phyloP scores from a whole-genome alignment of 2,797 vertebrate genomes.

The Cygnus olor region DNA sequence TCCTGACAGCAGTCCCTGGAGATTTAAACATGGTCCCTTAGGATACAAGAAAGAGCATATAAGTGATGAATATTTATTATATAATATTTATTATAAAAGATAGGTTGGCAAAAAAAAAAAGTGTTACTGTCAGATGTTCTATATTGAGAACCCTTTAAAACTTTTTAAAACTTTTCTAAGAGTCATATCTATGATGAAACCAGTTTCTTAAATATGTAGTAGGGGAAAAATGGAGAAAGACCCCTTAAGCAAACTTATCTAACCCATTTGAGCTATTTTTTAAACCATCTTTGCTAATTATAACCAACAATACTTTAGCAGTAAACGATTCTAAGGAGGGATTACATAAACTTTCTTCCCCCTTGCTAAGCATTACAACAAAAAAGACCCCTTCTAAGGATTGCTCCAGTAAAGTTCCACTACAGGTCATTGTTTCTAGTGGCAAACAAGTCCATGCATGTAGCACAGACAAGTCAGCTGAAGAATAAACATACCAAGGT shows the following conservation, averaged over 20 bases:
- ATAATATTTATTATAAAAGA: background rate
- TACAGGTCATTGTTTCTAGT: background rate
- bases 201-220: background rate
- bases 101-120: background rate
- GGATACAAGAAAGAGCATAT: background rate
- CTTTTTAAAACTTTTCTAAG: background rate
- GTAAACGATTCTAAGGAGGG: background rate
- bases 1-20: background rate
- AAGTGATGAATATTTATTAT: background rate
- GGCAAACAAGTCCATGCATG: fast-evolving
- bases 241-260: background rate
- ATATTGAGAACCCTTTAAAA: background rate
- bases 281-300: background rate
- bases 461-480: background rate
- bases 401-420: background rate
- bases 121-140: background rate
- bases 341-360: background rate
- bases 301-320: background rate
- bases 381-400: background rate
- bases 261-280: background rate
- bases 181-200: background rate
- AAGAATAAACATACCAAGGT: background rate
- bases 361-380: background rate
- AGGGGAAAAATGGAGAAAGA: background rate
- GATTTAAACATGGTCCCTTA: background rate